Base-by-base conservation (phyloP, 2,888 invertebrate genomes). In the Campoletis raptor region DNA sequence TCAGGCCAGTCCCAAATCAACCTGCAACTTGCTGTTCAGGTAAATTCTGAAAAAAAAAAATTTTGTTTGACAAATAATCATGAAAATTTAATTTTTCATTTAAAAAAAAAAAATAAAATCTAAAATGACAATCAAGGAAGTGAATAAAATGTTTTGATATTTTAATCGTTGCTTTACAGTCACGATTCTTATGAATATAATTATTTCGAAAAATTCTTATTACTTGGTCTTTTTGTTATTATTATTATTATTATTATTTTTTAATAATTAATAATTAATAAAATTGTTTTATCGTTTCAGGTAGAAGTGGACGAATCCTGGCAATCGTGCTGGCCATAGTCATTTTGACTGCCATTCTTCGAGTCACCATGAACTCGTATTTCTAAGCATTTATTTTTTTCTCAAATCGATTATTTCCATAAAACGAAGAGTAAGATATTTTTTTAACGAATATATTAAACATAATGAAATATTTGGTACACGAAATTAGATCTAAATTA, bases 311-410 rank as follows among this genome's bases (percentile, higher is more conserved):
- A 10, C 30, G 57, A 30, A 9, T 86, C 36, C 73, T 86, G 61
- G 77, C 61, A 8, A 24, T 83, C 52, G 64, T 86, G 18, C 24
- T 86, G 30, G 66, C 73, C 42, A 54, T 83, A 61, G 52, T 83
- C 3, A 72, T 86, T 18, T 3, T 86, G 2, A 73, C 77, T 24
- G 83, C 86, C 48, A 83, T 83, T 30, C 66, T 86, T 24, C 81
- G 86, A 24, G 81, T 67, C 30, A 67, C 78, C n/a, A 57, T 83
- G 73, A 73, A 66, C 48, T 72, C 81, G 54, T 72, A 78, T 12
- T 85, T 72, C 9, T 85, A 37, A 85, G 57, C 48, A 52, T 21
- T 37, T 45, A 4, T 7, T 4, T 37, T 57, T 37, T 57, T 12
- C 57, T 54, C 21, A 52, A 21, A 5, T 24, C 8, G 36, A 24